phyloP scores from a whole-genome alignment of 1,140 invertebrate species.

The Triops longicaudatus region DNA sequence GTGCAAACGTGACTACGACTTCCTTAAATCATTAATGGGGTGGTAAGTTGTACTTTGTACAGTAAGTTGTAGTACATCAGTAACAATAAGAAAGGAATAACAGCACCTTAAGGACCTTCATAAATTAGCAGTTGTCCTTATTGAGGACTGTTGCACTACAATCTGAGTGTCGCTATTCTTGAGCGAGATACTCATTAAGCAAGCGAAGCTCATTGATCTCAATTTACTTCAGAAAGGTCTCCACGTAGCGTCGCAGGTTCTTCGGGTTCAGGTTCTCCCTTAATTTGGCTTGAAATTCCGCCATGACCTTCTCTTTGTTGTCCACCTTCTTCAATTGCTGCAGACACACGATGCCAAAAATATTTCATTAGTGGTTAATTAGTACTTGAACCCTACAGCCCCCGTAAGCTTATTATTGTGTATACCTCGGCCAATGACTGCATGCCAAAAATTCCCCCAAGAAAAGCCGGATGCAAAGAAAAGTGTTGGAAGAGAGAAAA shows the following conservation, averaged over 20 bases:
- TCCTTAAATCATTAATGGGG: not conserved
- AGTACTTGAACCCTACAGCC: not conserved
- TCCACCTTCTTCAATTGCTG: slow-evolving; percentile 44
- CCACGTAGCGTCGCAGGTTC: slow-evolving; percentile 73
- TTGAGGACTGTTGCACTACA: too few relatives aligned
- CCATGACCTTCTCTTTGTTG: slow-evolving; percentile 58
- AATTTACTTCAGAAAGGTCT: slow-evolving; percentile 70
- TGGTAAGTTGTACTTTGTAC: not conserved
- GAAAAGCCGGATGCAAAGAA: slow-evolving; percentile 8
- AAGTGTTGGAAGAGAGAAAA: slow-evolving; percentile 18
- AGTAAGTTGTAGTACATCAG: not conserved
- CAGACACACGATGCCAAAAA: not conserved
- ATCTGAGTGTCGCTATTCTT: too few relatives aligned
- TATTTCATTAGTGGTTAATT: not conserved
- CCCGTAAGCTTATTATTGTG: not conserved
- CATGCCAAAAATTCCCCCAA: slow-evolving; percentile 18
- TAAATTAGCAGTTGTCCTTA: too few relatives aligned
- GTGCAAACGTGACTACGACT: not conserved
- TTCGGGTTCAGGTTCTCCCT: slow-evolving; percentile 66
- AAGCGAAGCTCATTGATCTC: not conserved
- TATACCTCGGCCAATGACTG: slow-evolving; percentile 4
- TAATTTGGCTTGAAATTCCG: slow-evolving; percentile 66
- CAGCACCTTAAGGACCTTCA: too few relatives aligned
- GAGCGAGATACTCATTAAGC: not conserved
- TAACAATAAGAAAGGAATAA: not conserved